Evolutionary conservation across 2,113 vertebrate species (phyloP).

Genomic region (Poecilia latipinna): DNA sequence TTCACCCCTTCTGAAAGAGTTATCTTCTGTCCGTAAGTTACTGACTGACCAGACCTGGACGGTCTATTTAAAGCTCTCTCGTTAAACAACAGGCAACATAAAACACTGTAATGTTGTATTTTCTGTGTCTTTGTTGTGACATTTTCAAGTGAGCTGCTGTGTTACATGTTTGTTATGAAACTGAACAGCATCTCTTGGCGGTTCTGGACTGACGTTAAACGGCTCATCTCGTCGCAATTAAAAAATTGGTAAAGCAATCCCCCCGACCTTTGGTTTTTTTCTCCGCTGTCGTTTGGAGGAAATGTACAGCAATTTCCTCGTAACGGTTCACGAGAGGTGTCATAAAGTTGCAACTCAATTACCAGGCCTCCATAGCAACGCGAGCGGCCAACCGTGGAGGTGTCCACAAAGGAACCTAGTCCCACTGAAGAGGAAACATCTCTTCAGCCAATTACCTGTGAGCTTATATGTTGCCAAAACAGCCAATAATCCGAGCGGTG

Average conservation of each 20-base stretch:
- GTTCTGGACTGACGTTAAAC: too few species aligned
- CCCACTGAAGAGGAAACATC: constrained; percentile 77
- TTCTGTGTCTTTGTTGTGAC: too few species aligned
- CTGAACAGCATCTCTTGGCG: too few species aligned
- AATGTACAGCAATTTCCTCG: constrained; percentile 33
- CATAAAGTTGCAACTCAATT: constrained; percentile 68
- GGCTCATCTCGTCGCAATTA: background rate
- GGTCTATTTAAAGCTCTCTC: too few species aligned
- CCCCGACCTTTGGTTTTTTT: constrained; percentile 20
- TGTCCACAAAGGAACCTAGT: constrained; percentile 73
- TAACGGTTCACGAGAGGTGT: constrained; percentile 48
- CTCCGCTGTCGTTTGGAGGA: constrained; percentile 48
- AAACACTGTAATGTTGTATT: too few species aligned
- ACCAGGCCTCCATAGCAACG: constrained; percentile 52
- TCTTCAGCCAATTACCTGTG: constrained; percentile 75
- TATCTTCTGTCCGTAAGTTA: too few species aligned
- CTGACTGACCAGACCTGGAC: too few species aligned
- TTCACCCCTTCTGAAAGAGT: too few species aligned
- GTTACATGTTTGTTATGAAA: too few species aligned
- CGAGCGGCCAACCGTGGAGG: constrained; percentile 46
- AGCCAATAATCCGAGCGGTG: constrained; percentile 77
- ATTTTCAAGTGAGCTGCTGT: too few species aligned
- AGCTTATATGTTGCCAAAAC: constrained; percentile 81
- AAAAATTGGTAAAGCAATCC: background rate
- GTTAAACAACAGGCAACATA: too few species aligned